A percentile compares a stretch with the other conserved stretches of the same genome.
phyloP scores from a whole-genome alignment of 2,797 vertebrate species.

The Scomberomorus guttatus region DNA sequence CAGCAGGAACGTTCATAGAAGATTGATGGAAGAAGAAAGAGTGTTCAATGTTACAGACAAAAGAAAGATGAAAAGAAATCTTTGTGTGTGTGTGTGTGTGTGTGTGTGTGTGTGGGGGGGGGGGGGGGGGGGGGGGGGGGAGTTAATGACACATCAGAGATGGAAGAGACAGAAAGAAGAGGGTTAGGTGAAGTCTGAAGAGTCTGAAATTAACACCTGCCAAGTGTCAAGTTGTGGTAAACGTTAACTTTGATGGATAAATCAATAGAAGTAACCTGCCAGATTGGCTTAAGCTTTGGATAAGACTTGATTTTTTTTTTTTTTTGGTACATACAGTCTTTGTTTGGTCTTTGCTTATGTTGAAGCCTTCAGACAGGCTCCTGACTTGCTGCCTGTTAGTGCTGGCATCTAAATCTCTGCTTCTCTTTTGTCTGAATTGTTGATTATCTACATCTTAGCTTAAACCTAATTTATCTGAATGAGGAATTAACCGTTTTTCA shows the following conservation, averaged over 20 bases:
- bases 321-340: constrained; percentile 8
- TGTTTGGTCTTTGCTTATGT: constrained; percentile 4
- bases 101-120: too few relatives aligned
- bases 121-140: constrained; percentile 8
- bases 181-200: constrained; percentile 24
- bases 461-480: neutral
- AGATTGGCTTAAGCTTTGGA: constrained; percentile 25
- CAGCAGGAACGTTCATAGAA: constrained; percentile 57
- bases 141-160: constrained; percentile 66
- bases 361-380: constrained; percentile 23
- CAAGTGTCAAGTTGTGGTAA: constrained; percentile 49
- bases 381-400: constrained; percentile 28
- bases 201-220: constrained; percentile 58
- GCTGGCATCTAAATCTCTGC: neutral
- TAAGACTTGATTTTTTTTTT: constrained; percentile 18
- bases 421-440: neutral
- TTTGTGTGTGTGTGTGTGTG: too few relatives aligned
- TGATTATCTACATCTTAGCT: neutral
- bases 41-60: constrained; percentile 45
- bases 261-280: constrained; percentile 47
- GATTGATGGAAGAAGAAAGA: constrained; percentile 69
- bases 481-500: neutral
- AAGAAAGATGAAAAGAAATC: constrained; percentile 60
- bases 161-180: constrained; percentile 26
- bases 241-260: constrained; percentile 52